Evolutionary conservation across 1,140 invertebrate genomes (phyloP).

Genomic region (Acromyrmex charruanus): DNA sequence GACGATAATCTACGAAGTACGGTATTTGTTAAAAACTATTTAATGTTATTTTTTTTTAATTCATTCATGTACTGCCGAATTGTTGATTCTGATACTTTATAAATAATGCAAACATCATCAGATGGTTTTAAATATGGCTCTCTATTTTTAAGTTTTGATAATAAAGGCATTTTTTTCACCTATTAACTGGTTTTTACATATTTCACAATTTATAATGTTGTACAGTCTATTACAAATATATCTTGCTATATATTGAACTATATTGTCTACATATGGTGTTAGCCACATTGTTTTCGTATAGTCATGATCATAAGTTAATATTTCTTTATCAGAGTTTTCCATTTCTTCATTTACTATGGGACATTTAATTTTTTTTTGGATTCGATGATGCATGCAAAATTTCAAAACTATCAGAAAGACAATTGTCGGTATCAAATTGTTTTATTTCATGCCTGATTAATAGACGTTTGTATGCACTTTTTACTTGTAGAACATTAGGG

Average conservation of each 20-base stretch:
- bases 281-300: neutral
- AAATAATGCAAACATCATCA: no score
- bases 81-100: no score
- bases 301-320: neutral
- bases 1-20: no score
- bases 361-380: neutral
- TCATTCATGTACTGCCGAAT: no score
- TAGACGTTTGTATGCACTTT: slow-evolving; percentile 16
- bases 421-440: slow-evolving; percentile 13
- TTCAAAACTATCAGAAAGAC: neutral
- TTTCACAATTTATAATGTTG: neutral
- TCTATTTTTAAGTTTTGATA: no score
- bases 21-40: no score
- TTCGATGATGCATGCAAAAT: slow-evolving; percentile 3
- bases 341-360: neutral
- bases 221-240: slow-evolving; percentile 21
- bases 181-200: neutral
- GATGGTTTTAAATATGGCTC: no score
- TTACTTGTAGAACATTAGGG: neutral
- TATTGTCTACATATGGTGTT: neutral
- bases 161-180: no score
- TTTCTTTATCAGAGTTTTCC: neutral
- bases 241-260: neutral
- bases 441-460: neutral
- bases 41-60: no score